Percentiles rank a stretch among this genome's conserved stretches.
These are phyloP conservation scores for Vireo griseus DNA, from an alignment of 2,797 vertebrate species.

Conservation along the genomic window DNA sequence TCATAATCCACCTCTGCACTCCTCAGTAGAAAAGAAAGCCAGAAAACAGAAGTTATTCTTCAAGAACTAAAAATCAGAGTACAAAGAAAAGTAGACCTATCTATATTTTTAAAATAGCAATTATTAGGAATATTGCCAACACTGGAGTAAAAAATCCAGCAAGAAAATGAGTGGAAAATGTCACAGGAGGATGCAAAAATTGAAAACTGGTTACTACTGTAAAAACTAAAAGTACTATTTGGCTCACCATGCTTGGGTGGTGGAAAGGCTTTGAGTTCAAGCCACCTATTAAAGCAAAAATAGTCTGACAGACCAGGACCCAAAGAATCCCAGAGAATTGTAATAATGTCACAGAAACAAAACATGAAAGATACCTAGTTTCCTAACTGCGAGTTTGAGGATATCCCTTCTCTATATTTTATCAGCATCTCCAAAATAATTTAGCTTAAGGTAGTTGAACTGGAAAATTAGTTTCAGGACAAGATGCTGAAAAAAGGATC, in stretches of 20 bases:
- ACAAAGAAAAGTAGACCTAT: background rate
- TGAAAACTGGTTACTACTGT: background rate
- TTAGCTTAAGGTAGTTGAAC: background rate
- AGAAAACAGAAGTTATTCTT: background rate
- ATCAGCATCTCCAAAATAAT: background rate
- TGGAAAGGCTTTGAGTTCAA: background rate
- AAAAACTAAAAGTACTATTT: background rate
- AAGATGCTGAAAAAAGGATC: background rate
- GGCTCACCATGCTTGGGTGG: background rate
- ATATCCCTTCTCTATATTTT: background rate
- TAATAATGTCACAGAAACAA: background rate
- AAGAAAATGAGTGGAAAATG: background rate
- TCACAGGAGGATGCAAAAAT: background rate
- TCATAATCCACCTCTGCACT: background rate
- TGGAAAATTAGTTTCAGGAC: background rate
- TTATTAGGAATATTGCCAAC: background rate
- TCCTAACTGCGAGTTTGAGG: background rate
- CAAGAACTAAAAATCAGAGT: background rate
- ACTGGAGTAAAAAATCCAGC: background rate
- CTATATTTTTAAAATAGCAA: fast-evolving
- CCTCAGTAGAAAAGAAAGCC: background rate
- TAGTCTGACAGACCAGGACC: background rate
- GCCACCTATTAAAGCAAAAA: background rate
- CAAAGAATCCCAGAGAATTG: background rate
- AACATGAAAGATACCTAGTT: background rate